Evolutionary conservation across 2,888 invertebrate genomes (phyloP).

Genomic region (Aquatica leii): DNA sequence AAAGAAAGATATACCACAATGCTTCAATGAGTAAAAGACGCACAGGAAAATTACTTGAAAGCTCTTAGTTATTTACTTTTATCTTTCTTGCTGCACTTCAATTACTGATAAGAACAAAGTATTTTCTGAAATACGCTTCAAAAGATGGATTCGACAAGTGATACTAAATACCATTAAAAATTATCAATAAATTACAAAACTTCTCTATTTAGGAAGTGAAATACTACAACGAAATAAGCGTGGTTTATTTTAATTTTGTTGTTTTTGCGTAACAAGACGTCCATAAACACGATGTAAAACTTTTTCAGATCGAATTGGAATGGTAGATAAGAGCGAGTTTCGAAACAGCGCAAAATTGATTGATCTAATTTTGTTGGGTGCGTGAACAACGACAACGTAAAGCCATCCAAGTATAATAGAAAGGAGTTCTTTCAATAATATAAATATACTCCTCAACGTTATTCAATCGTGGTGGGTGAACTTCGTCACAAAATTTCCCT

Average conservation of each 20-base stretch:
- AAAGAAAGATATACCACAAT: slow-evolving; percentile 11
- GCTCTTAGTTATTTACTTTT: slow-evolving; percentile 7
- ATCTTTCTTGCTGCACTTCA: slow-evolving; percentile 18
- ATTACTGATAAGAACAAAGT: slow-evolving; percentile 21
- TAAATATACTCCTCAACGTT: neutral
- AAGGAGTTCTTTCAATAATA: slow-evolving; percentile 1
- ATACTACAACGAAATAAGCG: too few relatives aligned
- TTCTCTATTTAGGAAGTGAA: neutral
- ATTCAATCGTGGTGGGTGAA: neutral
- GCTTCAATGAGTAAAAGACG: neutral
- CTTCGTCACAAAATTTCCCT: too few relatives aligned
- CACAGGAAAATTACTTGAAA: slow-evolving; percentile 11
- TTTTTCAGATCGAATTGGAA: slow-evolving; percentile 4
- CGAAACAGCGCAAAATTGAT: slow-evolving; percentile 8
- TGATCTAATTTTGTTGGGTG: slow-evolving; percentile 11
- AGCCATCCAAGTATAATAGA: slow-evolving; percentile 2
- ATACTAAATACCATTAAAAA: too few relatives aligned
- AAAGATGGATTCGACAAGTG: too few relatives aligned
- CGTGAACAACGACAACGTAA: slow-evolving; percentile 6
- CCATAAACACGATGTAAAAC: slow-evolving; percentile 6
- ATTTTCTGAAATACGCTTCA: slow-evolving; percentile 3
- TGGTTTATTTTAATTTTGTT: neutral
- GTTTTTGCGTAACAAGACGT: neutral
- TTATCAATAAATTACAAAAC: too few relatives aligned
- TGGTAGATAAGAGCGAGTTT: slow-evolving; percentile 5